Evolutionary conservation across 2,797 vertebrate species (phyloP).

Genomic region (Benthosema pterotum): DNA sequence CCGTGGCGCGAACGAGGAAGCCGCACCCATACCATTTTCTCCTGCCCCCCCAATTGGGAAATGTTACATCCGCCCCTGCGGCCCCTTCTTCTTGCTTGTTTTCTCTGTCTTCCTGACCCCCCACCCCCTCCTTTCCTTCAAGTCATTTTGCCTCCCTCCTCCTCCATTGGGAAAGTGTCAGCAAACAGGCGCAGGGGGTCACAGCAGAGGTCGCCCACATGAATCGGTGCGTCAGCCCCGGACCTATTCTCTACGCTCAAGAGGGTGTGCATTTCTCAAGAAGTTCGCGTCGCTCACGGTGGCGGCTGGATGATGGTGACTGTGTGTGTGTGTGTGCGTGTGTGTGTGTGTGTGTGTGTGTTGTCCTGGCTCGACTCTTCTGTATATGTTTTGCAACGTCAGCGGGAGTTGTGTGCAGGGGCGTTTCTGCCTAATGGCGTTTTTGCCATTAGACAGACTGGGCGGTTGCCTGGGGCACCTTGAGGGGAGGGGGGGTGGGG

Average conservation of each 20-base stretch:
- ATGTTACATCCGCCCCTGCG: too few species aligned
- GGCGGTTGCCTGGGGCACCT: too few species aligned
- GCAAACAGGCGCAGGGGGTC: slow-evolving; percentile 79
- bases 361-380: slow-evolving; percentile 46
- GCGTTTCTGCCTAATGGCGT: too few species aligned
- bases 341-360: too few species aligned
- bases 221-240: slow-evolving; percentile 65
- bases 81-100: slow-evolving; percentile 26
- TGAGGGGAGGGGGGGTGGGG: too few species aligned
- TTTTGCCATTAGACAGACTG: too few species aligned
- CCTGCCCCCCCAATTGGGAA: slow-evolving; percentile 26
- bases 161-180: slow-evolving; percentile 82
- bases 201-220: slow-evolving; percentile 65
- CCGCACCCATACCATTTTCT: too few species aligned
- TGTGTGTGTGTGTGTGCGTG: too few species aligned
- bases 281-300: slow-evolving; percentile 70
- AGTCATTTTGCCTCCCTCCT: slow-evolving; percentile 70
- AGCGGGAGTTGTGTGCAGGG: too few species aligned
- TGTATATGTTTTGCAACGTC: too few species aligned
- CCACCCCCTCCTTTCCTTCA: slow-evolving; percentile 44
- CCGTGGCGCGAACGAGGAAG: too few species aligned
- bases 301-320: too few species aligned
- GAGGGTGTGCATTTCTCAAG: slow-evolving; percentile 79
- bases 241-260: slow-evolving; percentile 77
- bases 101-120: slow-evolving; percentile 35